Percentiles rank a stretch among this genome's conserved stretches.
Evolutionary conservation across 2,113 vertebrate species (phyloP).

Genomic region (Australoheros scitulus): DNA sequence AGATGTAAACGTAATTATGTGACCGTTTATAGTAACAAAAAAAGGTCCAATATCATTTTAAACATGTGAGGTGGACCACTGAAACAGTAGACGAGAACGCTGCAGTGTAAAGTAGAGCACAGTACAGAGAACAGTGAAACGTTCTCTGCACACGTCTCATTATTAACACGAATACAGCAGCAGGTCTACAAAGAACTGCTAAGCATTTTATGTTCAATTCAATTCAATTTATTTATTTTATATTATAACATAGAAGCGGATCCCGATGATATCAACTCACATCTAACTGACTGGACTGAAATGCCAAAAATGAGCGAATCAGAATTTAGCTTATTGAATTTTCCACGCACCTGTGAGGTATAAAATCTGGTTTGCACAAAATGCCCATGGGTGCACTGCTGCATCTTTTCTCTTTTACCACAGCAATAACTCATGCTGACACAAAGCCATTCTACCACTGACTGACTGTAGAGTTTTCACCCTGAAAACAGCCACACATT

Average conservation of each 20-base stretch:
- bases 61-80: not conserved
- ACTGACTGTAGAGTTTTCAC: not conserved
- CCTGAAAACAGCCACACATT: not conserved
- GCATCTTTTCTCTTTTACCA: not conserved
- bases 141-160: not conserved
- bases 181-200: not conserved
- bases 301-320: not conserved
- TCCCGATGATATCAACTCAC: not conserved
- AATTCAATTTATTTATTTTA: too few relatives aligned
- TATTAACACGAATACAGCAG: not conserved
- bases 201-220: not conserved
- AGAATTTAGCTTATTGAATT: not conserved
- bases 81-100: not conserved
- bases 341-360: not conserved
- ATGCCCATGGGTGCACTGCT: not conserved
- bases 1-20: too few relatives aligned
- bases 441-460: not conserved
- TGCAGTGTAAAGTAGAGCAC: not conserved
- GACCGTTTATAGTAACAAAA: not conserved
- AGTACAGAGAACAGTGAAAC: not conserved
- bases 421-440: not conserved
- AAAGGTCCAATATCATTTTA: not conserved
- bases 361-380: not conserved
- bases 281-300: not conserved
- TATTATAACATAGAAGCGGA: too few relatives aligned